Evolutionary conservation across 35 echinoderm and acorn worm species (phyloP).

Genomic region (Apostichopus parvimensis): DNA sequence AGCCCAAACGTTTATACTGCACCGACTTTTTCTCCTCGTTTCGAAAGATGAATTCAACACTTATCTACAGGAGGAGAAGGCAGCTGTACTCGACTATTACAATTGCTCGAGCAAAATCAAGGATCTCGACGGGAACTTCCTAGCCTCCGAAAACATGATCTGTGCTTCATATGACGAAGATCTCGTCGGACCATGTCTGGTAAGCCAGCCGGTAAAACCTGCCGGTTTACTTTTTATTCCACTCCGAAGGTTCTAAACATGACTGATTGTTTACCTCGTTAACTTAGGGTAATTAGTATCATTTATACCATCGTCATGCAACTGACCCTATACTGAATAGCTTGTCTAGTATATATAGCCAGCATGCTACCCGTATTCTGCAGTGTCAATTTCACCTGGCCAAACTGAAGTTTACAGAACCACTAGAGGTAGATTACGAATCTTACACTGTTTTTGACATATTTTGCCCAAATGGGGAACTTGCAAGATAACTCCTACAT

Average conservation of each 20-base stretch:
- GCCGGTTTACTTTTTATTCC: neutral
- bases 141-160: neutral
- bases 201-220: neutral
- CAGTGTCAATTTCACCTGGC: no score
- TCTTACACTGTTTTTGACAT: no score
- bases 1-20: neutral
- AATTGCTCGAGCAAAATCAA: neutral
- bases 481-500: no score
- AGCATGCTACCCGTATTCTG: no score
- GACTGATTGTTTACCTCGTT: no score
- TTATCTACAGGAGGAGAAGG: neutral
- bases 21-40: neutral
- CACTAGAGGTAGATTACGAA: no score
- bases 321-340: no score
- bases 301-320: no score
- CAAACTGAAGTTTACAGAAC: no score
- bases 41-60: conserved; percentile 7
- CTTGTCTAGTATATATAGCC: no score
- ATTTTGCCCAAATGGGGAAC: no score
- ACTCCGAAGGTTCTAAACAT: neutral
- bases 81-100: neutral
- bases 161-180: neutral
- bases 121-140: neutral
- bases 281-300: no score
- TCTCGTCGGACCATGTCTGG: conserved; percentile 1